phyloP scores from a whole-genome alignment of 2,888 invertebrate species.

The Athalia cordata region DNA sequence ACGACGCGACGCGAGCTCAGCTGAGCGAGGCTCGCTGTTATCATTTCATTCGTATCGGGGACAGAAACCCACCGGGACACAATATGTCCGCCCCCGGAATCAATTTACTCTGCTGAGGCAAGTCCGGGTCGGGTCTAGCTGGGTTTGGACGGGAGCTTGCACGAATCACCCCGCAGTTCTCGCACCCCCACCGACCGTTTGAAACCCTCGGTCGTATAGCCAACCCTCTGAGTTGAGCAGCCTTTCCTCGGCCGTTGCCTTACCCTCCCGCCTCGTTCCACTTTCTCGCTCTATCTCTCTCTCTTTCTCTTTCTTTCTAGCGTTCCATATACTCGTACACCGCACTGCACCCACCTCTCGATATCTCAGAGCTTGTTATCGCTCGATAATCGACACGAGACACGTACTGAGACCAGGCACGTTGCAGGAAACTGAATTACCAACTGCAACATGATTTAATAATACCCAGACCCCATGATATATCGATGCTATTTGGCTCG shows the following conservation, averaged over 20 bases:
- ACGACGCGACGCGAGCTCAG: conserved; percentile 34
- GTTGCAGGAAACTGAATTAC: conserved; percentile 67
- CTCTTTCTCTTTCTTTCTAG: conserved; percentile 38
- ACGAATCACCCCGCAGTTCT: conserved; percentile 31
- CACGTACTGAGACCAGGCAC: conserved; percentile 61
- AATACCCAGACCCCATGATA: conserved; percentile 59
- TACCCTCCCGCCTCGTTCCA: conserved; percentile 19
- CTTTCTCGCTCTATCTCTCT: conserved; percentile 34
- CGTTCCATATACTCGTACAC: conserved; percentile 29
- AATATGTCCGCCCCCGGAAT: conserved; percentile 57
- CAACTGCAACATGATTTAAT: conserved; percentile 66
- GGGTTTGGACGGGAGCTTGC: conserved; percentile 40
- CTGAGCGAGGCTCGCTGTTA: conserved; percentile 33
- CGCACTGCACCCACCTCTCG: conserved; percentile 51
- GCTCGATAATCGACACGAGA: conserved; percentile 66
- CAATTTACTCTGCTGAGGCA: conserved; percentile 52
- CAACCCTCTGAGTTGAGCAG: conserved; percentile 33
- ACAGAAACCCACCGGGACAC: conserved; percentile 52
- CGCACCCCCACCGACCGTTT: conserved; percentile 7
- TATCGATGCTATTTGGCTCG: conserved; percentile 61
- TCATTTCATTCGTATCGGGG: conserved; percentile 55
- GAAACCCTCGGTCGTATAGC: conserved; percentile 22
- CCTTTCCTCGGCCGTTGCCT: conserved; percentile 39
- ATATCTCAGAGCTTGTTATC: conserved; percentile 64
- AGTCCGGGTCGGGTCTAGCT: conserved; percentile 42